Evolutionary conservation across 2,113 vertebrate genomes (phyloP), one percentile per base, ranked within the genome.

Genomic region (Ciconia stormi): DNA sequence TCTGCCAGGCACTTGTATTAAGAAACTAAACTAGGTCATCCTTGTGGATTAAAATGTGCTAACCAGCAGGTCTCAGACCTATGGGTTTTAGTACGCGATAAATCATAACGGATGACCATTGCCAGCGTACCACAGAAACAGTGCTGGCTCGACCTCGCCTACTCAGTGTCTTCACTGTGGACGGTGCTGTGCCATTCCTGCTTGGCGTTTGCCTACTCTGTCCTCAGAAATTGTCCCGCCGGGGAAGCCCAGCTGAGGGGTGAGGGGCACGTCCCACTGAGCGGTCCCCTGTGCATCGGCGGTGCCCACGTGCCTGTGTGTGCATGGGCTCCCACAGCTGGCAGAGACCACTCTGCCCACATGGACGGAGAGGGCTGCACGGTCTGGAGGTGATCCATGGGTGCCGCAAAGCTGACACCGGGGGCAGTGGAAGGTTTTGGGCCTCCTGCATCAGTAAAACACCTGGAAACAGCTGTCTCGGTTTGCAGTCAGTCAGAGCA

Each of bases 81-180:
- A 5, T 0, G 16, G 53, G n/a, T 23, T 61, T 77, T 19, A 21
- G 34, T 5, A 47, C 0, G 0, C 23, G 73, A 76, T 7, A 18
- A 66, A 11, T 26, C 3, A 0, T 32, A 27, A 50, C 2, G 16
- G 36, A 19, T 27, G 16, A 62, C 19, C 23, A 6, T 7, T 47
- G 19, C 21, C 21, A 32, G 30, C 79, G 27, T 21, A 50, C 30
- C 67, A 61, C 42, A 63, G 56, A 18, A 50, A 16, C 7, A 49
- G 23, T 13, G 30, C 34, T 63, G 32, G 16, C 71, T 76, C 38
- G 49, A 47, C 32, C 56, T 55, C 2, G 0, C 20, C 26, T 27
- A 11, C n/a, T 50, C 47, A 70, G 26, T 0, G 0, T 8, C 58
- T 63, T 49, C 67, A 66, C 34, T 4, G 3, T 11, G 22, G 17